Evolutionary conservation across 2,888 invertebrate genomes (phyloP), one percentile per base, ranked within the genome.

Genomic region (Trichopria drosophilae): DNA sequence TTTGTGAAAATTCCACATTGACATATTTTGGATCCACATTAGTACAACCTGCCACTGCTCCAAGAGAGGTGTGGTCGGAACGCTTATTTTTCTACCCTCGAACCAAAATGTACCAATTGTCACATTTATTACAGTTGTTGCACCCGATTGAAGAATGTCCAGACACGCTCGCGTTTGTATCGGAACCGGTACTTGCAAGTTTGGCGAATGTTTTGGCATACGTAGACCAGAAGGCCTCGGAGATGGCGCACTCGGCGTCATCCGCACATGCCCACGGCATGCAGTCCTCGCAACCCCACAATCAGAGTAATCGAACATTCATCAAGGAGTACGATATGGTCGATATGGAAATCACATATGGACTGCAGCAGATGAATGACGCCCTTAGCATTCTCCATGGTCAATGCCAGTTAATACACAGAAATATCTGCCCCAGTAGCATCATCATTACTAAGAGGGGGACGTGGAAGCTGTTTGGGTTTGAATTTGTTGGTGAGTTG

Each of bases 401-500:
- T 78, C 86, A 87, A 26, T 85, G 87, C 61, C 88, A 88, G 76
- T 84, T 91, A 67, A 82, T 97, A 58, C 98, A 98, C 76, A 86
- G 94, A 67, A 98, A 98, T 79, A 86, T 98, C 34, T 95, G 92
- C 73, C 97, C 97, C 2, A 87, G 88, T 62, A 90, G 91, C 63
- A 88, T 98, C 64, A 82, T 96, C 63, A 87, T 98, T 58, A 94
- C 93, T 42, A 92, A 89, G 74, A 84, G 87, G 50, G 94, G 96
- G 58, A 91, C 93, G 31, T 98, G 98, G 98, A 98, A 98, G 76
- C 82, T 98, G 52, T 90, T 90, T 39, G 96, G 97, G 19, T 83
- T 98, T 58, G 95, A 96, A 73, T 97, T 96, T 77, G 82, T 87
- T 61, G 93, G 95, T 89, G 78, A 79, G 80, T 77, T 24, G 29